A percentile compares a stretch with the other conserved stretches of the same genome.
Conservation (phyloP, 2,888 invertebrate species). For the Pemphredon lugubris region DNA sequence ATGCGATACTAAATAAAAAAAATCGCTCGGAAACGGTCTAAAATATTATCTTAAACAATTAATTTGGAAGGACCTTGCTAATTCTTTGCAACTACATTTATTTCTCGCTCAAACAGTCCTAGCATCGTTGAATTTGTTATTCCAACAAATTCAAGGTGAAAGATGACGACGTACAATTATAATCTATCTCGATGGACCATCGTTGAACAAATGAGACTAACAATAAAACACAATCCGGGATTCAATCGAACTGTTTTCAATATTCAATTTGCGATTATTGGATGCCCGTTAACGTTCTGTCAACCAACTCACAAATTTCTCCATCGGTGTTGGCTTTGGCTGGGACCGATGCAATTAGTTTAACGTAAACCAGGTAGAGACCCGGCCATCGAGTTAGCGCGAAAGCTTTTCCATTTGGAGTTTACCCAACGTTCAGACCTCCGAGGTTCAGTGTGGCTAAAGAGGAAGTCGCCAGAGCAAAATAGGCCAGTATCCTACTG, state of each 20-base stretch:
- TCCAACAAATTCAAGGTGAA: too few relatives aligned
- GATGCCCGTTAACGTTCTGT: too few relatives aligned
- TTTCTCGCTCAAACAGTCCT: too few relatives aligned
- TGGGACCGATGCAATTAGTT: slow-evolving; percentile 32
- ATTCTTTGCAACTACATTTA: not conserved
- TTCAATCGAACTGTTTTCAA: not conserved
- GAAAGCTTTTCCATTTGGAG: slow-evolving; percentile 45
- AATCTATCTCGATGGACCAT: too few relatives aligned
- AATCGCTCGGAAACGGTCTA: not conserved
- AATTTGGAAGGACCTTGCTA: slow-evolving; percentile 4
- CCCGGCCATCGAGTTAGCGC: slow-evolving; percentile 24
- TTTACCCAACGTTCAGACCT: slow-evolving; percentile 35
- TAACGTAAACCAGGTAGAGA: slow-evolving; percentile 32
- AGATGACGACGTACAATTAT: too few relatives aligned
- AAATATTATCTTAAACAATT: slow-evolving; percentile 2
- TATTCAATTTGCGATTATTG: too few relatives aligned
- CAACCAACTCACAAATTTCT: too few relatives aligned
- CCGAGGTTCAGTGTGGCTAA: not conserved
- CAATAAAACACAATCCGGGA: too few relatives aligned
- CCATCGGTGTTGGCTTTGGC: slow-evolving; percentile 13
- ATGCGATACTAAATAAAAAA: not conserved
- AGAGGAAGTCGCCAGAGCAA: slow-evolving; percentile 39
- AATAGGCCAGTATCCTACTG: slow-evolving; percentile 44
- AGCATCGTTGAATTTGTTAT: too few relatives aligned
- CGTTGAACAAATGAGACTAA: too few relatives aligned